A percentile compares a stretch with the other conserved stretches of the same genome.
phyloP scores from a whole-genome alignment of 2,888 invertebrate genomes.

The Eristalinus sepulchralis region DNA sequence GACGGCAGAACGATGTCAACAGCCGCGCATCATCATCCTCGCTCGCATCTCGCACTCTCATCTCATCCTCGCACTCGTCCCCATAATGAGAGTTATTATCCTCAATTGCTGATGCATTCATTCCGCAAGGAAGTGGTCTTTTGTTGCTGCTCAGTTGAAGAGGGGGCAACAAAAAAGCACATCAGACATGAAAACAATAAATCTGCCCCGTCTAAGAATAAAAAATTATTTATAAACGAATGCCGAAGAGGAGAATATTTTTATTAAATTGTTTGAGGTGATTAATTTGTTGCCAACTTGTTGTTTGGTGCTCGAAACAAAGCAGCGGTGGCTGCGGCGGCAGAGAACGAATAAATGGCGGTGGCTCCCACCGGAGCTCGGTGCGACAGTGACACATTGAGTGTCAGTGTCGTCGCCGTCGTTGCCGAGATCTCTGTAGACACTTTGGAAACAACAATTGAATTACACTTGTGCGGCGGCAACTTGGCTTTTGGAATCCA shows the following conservation, averaged over 20 bases:
- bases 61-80: conserved; percentile 24
- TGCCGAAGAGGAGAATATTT: background rate
- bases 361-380: no score
- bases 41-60: background rate
- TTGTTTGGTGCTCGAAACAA: conserved; percentile 31
- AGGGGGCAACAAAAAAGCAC: conserved; percentile 30
- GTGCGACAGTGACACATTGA: conserved; percentile 38
- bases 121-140: conserved; percentile 68
- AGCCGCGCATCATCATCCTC: conserved; percentile 23
- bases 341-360: no score
- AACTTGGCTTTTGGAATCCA: conserved; percentile 39
- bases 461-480: conserved; percentile 52
- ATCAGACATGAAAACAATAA: conserved; percentile 15
- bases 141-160: conserved; percentile 34
- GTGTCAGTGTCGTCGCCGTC: conserved; percentile 15
- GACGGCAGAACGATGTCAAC: conserved; percentile 35
- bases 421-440: conserved; percentile 4
- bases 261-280: conserved; percentile 64
- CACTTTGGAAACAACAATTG: conserved; percentile 69
- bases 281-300: conserved; percentile 55
- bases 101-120: conserved; percentile 70
- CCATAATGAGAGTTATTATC: conserved; percentile 63
- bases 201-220: background rate
- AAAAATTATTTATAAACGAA: conserved; percentile 24
- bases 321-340: background rate